Evolutionary conservation across 1,140 invertebrate genomes (phyloP).

Genomic region (Drosophila kepulauana): DNA sequence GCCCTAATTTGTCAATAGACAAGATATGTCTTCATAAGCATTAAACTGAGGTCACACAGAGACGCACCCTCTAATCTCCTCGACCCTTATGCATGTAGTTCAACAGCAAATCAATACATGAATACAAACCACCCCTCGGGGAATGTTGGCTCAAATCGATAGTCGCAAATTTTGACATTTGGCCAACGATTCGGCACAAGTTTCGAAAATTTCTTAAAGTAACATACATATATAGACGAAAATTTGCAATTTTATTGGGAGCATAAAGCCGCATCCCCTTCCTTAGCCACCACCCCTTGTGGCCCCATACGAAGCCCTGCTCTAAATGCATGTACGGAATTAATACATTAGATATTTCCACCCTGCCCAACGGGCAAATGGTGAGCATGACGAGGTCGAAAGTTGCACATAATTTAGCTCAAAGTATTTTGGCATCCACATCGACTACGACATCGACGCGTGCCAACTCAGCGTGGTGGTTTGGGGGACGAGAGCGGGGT

Average conservation of each 20-base stretch:
- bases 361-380: constrained; percentile 46
- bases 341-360: constrained; percentile 75
- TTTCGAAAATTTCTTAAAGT: constrained; percentile 38
- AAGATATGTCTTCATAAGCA: constrained; percentile 61
- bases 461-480: constrained; percentile 48
- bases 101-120: constrained; percentile 50
- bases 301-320: not conserved
- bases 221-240: constrained; percentile 18
- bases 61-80: constrained; percentile 9
- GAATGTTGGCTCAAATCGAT: constrained; percentile 63
- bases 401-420: constrained; percentile 69
- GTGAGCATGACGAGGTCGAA: constrained; percentile 70
- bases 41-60: constrained; percentile 31
- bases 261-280: not conserved
- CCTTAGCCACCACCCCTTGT: not conserved
- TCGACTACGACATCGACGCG: constrained; percentile 44
- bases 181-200: constrained; percentile 67
- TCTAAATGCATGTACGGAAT: constrained; percentile 47
- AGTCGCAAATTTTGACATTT: constrained; percentile 80
- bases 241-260: constrained; percentile 80
- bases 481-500: not conserved
- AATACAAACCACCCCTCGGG: constrained; percentile 21
- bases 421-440: constrained; percentile 60
- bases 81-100: not conserved
- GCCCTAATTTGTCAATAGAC: constrained; percentile 34